These are phyloP conservation scores for Epinephelus cyanopodus DNA, from an alignment of 2,113 vertebrate genomes.

Conservation along the genomic window DNA sequence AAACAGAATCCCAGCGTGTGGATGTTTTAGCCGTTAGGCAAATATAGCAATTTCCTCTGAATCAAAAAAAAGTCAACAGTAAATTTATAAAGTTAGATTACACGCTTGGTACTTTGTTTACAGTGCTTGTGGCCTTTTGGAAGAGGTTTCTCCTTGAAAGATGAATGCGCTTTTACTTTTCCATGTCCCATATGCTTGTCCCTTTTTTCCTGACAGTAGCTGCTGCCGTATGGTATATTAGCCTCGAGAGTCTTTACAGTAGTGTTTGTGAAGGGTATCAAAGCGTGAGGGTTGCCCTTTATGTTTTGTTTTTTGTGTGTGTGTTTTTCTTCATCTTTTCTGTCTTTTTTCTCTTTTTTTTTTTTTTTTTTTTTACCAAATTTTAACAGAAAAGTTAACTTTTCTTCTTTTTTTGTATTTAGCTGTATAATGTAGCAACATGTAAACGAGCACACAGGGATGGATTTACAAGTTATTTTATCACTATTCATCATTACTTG, in stretches of 20 bases:
- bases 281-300: neutral
- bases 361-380: neutral
- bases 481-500: constrained; percentile 24
- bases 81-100: constrained; percentile 61
- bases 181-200: constrained; percentile 21
- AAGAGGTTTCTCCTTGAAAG: constrained; percentile 51
- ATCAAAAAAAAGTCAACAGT: constrained; percentile 49
- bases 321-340: neutral
- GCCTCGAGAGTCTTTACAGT: constrained; percentile 10
- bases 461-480: constrained; percentile 6
- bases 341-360: neutral
- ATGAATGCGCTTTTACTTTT: constrained; percentile 51
- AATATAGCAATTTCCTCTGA: constrained; percentile 51
- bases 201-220: constrained; percentile 29
- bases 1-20: constrained; percentile 35
- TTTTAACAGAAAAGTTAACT: neutral
- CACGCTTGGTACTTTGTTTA: constrained; percentile 59
- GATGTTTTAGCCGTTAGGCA: constrained; percentile 41
- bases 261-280: neutral
- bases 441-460: neutral
- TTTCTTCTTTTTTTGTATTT: neutral
- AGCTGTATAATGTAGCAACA: neutral
- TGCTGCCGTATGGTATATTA: neutral
- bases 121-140: constrained; percentile 48
- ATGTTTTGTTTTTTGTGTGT: no score